These are phyloP conservation scores for Lasioglossum malachurum DNA, from an alignment of 2,888 invertebrate genomes.

Conservation along the genomic window DNA sequence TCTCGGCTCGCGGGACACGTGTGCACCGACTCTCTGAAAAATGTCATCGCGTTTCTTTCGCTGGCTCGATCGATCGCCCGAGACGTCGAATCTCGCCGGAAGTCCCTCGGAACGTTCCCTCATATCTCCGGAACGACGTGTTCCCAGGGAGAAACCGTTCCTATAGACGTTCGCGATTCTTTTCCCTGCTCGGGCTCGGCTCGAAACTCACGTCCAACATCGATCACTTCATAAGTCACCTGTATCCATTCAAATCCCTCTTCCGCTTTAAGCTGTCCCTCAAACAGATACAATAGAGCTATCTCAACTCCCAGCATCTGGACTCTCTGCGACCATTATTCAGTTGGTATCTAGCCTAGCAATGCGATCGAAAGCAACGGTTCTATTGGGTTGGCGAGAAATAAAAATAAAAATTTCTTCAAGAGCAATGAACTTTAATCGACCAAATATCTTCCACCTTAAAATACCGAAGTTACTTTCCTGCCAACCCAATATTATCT, in stretches of 20 bases:
- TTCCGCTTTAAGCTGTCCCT: not conserved
- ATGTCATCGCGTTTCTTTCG: slow-evolving; percentile 53
- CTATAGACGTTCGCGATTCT: not conserved
- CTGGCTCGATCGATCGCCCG: slow-evolving; percentile 39
- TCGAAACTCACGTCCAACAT: not conserved
- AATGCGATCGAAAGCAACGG: not conserved
- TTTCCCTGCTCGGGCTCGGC: not conserved
- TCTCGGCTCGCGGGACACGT: slow-evolving; percentile 36
- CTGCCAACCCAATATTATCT: no score
- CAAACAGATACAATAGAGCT: not conserved
- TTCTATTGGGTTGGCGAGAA: no score
- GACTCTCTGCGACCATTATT: not conserved
- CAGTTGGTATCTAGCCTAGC: not conserved
- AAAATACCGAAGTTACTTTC: no score
- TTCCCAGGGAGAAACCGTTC: slow-evolving; percentile 1
- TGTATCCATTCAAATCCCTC: not conserved
- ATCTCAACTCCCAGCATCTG: not conserved
- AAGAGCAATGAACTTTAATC: no score
- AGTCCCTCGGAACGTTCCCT: slow-evolving; percentile 24
- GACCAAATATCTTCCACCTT: no score
- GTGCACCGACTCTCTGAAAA: slow-evolving; percentile 48
- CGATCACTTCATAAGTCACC: slow-evolving; percentile 3
- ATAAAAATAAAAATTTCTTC: no score
- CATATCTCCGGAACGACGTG: slow-evolving; percentile 27
- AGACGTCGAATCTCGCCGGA: slow-evolving; percentile 35